Conservation (phyloP, 2,888 invertebrate genomes). For the Aplocera efformata region DNA sequence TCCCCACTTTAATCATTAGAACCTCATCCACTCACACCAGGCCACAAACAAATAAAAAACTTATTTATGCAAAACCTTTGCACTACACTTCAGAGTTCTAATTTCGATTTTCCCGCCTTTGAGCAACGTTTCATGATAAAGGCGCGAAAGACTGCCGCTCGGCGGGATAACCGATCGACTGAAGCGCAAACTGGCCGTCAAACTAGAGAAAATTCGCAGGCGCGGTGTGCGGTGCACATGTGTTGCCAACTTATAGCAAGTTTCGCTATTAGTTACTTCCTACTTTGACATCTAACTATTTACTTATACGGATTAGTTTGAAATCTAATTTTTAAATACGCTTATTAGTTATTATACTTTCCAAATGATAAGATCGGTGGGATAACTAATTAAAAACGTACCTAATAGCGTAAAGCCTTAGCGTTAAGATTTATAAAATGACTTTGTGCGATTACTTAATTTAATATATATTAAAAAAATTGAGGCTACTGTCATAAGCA, state of each 20-base stretch:
- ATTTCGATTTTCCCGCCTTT: constrained; percentile 38
- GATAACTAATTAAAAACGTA: too few relatives aligned
- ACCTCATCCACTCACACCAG: constrained; percentile 5
- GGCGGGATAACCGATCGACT: constrained; percentile 41
- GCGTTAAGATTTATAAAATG: too few relatives aligned
- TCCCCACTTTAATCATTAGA: constrained; percentile 3
- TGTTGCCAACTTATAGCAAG: constrained; percentile 7
- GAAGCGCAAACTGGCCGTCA: constrained; percentile 20
- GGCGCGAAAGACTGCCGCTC: constrained; percentile 41
- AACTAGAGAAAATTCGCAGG: constrained; percentile 38
- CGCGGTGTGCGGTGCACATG: constrained; percentile 32
- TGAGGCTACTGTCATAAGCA: too few relatives aligned
- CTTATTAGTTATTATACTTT: not conserved
- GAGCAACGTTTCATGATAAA: constrained; percentile 29
- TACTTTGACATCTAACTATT: too few relatives aligned
- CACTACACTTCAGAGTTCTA: constrained; percentile 32
- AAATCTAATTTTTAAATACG: too few relatives aligned
- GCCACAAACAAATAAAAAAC: constrained; percentile 16
- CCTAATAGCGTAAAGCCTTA: too few relatives aligned
- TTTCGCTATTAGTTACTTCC: constrained; percentile 1
- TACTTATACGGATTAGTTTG: too few relatives aligned
- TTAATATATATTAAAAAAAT: too few relatives aligned
- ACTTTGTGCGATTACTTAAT: too few relatives aligned
- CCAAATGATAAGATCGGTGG: not conserved
- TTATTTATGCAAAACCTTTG: constrained; percentile 15